A percentile compares a stretch with the other conserved stretches of the same genome.
Conservation (phyloP, 2,113 vertebrate species). For the Chelonoidis abingdonii region DNA sequence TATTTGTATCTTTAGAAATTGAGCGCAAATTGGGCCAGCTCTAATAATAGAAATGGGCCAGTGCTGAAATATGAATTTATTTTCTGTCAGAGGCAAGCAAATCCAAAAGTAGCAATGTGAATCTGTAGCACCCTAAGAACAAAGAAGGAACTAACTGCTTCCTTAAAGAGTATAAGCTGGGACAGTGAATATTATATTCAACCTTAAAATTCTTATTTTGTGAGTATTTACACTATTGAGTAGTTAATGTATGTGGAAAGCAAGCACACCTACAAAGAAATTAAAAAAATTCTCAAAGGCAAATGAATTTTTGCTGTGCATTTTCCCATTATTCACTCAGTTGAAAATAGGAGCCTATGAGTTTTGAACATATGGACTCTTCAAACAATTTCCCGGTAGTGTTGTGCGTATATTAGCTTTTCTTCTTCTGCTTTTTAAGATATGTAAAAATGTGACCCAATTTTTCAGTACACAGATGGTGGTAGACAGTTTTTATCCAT, state of each 20-base stretch:
- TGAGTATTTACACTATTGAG: neutral
- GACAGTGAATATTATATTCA: neutral
- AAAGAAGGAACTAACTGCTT: neutral
- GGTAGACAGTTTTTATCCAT: neutral
- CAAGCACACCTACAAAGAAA: neutral
- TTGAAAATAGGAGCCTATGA: neutral
- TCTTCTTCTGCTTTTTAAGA: neutral
- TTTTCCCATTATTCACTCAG: neutral
- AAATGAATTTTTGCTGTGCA: neutral
- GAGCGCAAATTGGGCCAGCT: neutral
- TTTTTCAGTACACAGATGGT: neutral
- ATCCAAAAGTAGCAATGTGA: neutral
- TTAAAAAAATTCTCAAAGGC: neutral
- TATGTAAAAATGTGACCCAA: neutral
- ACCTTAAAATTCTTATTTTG: neutral
- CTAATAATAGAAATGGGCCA: neutral
- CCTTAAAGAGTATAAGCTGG: neutral
- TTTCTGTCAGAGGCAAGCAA: neutral
- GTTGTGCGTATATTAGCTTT: neutral
- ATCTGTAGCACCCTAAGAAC: neutral
- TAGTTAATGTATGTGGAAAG: neutral
- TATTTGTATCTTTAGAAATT: neutral
- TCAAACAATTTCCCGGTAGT: neutral
- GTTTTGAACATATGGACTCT: neutral
- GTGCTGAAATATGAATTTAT: neutral